Evolutionary conservation across 2,888 invertebrate genomes (phyloP), one percentile per base, ranked within the genome.

Genomic region (Campoplex nolae): DNA sequence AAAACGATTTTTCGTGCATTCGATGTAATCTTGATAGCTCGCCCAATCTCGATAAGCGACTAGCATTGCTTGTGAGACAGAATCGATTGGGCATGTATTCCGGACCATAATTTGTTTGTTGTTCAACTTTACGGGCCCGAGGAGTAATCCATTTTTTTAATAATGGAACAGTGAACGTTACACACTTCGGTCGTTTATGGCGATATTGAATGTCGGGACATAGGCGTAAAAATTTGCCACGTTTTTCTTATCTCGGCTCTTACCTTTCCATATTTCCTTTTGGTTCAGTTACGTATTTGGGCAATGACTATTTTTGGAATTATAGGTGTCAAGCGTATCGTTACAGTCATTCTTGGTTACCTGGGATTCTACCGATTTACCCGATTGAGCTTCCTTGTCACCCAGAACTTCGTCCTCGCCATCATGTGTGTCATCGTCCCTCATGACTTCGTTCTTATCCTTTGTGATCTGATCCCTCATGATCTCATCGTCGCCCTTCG

Each of bases 81-180:
- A 70, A 65, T 84, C 84, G 38, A 85, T 75, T 6, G 85, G 32
- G 18, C 85, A 85, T 16, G 81, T 77, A n/a, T 85, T 85, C 4
- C 51, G 23, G 9, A 81, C 56, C 16, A 56, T 76, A n/a, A 77
- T 32, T 16, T 54, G 7, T 65, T 65, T 75, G 1, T 56, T 58
- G 4, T 13, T 51, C 16, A 77, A 45, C n/a, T 54, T 70, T 7
- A 82, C 70, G 32, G 73, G 73, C 23, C 42, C 32, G 28, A 74
- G 56, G 1, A 38, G 9, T 13, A 62, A 38, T 16, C 81, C 85
- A 48, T 77, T 85, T 67, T 67, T 56, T 82, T 16, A 85, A 67
- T 35, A 82, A 35, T 1, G 82, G 77, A n/a, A 85, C 54, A 16
- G 28, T 38, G 13, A 18, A 35, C 4, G 62, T 77, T 18, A 68